Evolutionary conservation across 2,797 vertebrate species (phyloP).

Genomic region (Alfaro cultratus): DNA sequence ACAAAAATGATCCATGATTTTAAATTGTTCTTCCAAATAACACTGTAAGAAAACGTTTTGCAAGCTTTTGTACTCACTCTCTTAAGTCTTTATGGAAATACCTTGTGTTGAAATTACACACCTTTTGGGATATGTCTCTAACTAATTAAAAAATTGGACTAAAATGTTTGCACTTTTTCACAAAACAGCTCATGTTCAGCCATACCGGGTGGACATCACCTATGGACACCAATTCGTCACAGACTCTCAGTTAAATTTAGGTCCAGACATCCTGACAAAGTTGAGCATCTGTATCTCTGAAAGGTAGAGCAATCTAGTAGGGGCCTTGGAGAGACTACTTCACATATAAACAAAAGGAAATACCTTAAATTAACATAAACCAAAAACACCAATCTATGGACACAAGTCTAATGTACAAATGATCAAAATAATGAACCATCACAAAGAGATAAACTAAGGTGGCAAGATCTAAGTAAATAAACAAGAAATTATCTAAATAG

Average conservation of each 20-base stretch:
- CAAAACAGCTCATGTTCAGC: neutral
- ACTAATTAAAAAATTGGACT: neutral
- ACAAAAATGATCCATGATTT: neutral
- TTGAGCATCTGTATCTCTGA: too few relatives aligned
- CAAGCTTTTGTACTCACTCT: neutral
- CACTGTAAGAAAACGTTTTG: neutral
- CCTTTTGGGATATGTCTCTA: neutral
- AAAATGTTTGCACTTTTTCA: neutral
- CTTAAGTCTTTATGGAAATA: neutral
- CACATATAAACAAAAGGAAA: too few relatives aligned
- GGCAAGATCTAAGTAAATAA: too few relatives aligned
- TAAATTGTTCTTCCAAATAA: neutral
- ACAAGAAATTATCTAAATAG: too few relatives aligned
- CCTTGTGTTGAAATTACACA: neutral
- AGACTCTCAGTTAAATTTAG: neutral
- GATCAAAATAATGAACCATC: too few relatives aligned
- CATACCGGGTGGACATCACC: neutral
- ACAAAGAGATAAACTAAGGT: too few relatives aligned
- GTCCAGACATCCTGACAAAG: neutral
- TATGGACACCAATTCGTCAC: neutral
- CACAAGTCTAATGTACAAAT: too few relatives aligned
- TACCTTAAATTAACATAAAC: too few relatives aligned
- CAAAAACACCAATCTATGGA: too few relatives aligned
- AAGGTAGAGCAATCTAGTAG: too few relatives aligned
- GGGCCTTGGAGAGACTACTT: too few relatives aligned